phyloP scores from a whole-genome alignment of 1,140 invertebrate species.

The Drosophila leontia region DNA sequence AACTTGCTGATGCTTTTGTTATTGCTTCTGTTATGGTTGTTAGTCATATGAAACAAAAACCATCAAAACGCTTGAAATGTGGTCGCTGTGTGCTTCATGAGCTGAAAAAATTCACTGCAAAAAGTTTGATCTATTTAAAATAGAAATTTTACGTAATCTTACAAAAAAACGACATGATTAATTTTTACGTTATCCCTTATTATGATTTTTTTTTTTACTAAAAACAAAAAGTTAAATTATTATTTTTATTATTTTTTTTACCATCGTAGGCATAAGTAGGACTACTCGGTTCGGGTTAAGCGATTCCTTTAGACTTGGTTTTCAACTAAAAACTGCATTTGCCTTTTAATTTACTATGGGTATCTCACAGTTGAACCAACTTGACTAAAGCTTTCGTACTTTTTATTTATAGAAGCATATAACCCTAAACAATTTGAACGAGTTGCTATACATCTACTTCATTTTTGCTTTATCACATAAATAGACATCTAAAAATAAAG shows the following conservation, averaged over 20 bases:
- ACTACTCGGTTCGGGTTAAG: no score
- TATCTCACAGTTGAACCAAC: neutral
- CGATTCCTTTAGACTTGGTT: no score
- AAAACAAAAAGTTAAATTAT: no score
- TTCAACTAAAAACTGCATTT: no score
- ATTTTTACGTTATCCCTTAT: neutral
- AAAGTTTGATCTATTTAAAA: neutral
- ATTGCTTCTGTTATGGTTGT: slow-evolving; percentile 40
- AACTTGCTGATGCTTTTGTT: slow-evolving; percentile 59
- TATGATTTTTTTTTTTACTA: no score
- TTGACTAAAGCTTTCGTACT: neutral
- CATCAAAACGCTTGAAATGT: slow-evolving; percentile 46
- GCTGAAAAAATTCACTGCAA: slow-evolving; percentile 14
- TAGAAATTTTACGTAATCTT: no score
- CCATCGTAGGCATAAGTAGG: no score
- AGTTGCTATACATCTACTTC: slow-evolving; percentile 11
- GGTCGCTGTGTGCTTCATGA: slow-evolving; percentile 21
- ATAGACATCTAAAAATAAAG: slow-evolving; percentile 46
- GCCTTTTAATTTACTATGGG: no score
- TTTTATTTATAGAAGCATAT: slow-evolving; percentile 15
- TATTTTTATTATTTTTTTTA: no score
- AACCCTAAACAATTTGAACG: slow-evolving; percentile 4
- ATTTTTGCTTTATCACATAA: slow-evolving; percentile 5
- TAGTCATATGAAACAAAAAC: slow-evolving; percentile 59
- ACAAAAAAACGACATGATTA: neutral